A percentile compares a stretch with the other conserved stretches of the same genome.
phyloP scores from a whole-genome alignment of 2,888 invertebrate species.

The Leistus spinibarbis region DNA sequence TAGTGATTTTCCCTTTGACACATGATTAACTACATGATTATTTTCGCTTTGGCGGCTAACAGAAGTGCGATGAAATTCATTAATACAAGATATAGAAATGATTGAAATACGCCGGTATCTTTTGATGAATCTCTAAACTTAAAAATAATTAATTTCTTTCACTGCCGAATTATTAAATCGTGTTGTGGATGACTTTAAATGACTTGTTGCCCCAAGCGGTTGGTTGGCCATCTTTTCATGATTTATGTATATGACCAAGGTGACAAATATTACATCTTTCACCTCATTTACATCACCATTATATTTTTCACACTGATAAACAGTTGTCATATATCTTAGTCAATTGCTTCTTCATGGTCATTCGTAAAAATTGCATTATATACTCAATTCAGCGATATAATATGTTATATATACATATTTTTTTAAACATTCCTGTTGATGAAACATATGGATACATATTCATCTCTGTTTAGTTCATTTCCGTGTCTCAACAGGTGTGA shows the following conservation, averaged over 20 bases:
- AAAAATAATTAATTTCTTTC: neutral
- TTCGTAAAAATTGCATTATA: neutral
- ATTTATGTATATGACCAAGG: neutral
- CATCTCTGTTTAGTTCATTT: neutral
- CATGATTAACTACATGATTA: slow-evolving; percentile 23
- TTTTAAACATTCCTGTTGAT: neutral
- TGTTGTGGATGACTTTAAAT: neutral
- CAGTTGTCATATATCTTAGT: neutral
- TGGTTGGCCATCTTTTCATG: neutral
- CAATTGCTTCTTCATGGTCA: neutral
- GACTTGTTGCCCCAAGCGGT: neutral
- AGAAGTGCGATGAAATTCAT: slow-evolving; percentile 22
- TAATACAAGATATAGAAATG: slow-evolving; percentile 24
- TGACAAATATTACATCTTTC: neutral
- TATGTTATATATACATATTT: neutral
- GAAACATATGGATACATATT: neutral
- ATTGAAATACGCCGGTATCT: slow-evolving; percentile 17
- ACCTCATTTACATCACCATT: neutral
- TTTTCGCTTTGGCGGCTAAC: slow-evolving; percentile 14
- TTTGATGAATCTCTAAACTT: neutral
- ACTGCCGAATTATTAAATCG: neutral
- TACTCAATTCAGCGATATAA: neutral
- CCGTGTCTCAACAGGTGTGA: neutral
- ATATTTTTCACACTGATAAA: neutral
- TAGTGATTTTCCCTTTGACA: slow-evolving; percentile 2